Conservation (phyloP, 2,888 invertebrate genomes). For the Monoplex corrugatus region DNA sequence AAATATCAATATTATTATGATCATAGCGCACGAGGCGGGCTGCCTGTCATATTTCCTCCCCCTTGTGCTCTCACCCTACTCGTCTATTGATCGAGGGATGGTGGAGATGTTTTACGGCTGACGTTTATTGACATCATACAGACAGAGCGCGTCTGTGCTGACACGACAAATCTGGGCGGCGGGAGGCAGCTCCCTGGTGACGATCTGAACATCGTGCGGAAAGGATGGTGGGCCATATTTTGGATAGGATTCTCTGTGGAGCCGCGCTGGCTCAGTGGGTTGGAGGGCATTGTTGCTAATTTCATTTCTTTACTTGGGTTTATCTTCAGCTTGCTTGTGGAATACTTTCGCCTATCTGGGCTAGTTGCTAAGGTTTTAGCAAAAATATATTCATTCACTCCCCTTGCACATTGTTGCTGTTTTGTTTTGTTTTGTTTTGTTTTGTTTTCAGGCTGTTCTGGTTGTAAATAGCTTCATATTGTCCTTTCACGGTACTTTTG, state of each 20-base stretch:
- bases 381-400: no score
- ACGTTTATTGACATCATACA: constrained; percentile 44
- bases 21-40: constrained; percentile 36
- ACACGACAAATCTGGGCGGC: constrained; percentile 23
- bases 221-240: not conserved
- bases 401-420: no score
- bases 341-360: no score
- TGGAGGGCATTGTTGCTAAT: no score
- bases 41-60: constrained; percentile 41
- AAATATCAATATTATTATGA: constrained; percentile 37
- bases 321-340: no score
- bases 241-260: not conserved
- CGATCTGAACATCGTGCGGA: constrained; percentile 18
- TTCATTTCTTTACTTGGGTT: no score
- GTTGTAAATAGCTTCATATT: no score
- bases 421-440: no score
- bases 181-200: not conserved
- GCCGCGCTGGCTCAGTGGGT: constrained; percentile 26
- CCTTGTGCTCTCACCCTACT: not conserved
- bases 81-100: constrained; percentile 38
- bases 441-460: no score
- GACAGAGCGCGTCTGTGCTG: not conserved
- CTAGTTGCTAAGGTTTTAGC: no score
- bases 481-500: no score
- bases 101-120: constrained; percentile 36